Evolutionary conservation across 2,113 vertebrate species (phyloP), one percentile per base, ranked within the genome.

Genomic region (Phocoena sinus): DNA sequence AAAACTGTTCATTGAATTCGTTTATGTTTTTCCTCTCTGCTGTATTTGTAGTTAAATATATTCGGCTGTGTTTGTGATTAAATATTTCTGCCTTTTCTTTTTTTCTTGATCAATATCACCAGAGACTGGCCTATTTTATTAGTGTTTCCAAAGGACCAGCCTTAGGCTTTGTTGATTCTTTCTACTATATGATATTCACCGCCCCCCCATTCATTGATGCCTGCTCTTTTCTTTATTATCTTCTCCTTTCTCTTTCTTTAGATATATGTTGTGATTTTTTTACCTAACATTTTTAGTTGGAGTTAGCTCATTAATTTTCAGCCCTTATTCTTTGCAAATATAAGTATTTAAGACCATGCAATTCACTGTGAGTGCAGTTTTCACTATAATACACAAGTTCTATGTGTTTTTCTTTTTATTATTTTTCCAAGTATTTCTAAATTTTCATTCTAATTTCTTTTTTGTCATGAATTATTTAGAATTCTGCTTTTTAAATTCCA

Each of bases 401-500:
- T 63, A 36, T 20, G 10, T 70, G 62, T 17, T 89, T 67, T 82
- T 47, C 58, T 68, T 93, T 28, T 77, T 31, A 44, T 31, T 83
- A 70, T 79, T 79, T 6, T 50, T 77, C 62, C 13, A 74, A 89
- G 26, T 53, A 93, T 63, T 89, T n/a, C 33, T 77, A 44, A 38
- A 60, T 94, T 36, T 89, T 71, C 62, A 90, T 79, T 70, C 62
- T 76, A 58, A 67, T n/a, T 80, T 70, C 10, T 83, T 56, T 56
- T 84, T 23, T 4, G 58, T 33, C 38, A 56, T 50, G 9, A 84
- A 36, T 79, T 62, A 41, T 44, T 93, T 70, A 77, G 77, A 89
- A 89, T 84, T 92, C 10, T 93, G 17, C 68, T 93, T 96, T 90
- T 85, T 63, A 83, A 83, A 47, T 89, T 70, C 28, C 28, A 53